These are phyloP conservation scores for Myzus persicae DNA, from an alignment of 1,140 invertebrate species.

Conservation along the genomic window DNA sequence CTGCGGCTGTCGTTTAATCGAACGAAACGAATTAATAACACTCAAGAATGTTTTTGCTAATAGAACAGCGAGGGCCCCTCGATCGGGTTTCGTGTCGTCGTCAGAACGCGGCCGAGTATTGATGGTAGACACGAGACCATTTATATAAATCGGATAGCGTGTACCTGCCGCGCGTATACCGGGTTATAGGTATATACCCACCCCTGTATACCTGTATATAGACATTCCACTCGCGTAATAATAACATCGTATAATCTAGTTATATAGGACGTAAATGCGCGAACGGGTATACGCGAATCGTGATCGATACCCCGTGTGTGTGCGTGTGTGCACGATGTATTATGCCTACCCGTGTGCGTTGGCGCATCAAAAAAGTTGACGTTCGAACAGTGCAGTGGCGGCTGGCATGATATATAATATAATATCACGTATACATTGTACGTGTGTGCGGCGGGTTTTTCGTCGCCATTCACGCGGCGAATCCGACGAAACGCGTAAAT, in stretches of 20 bases:
- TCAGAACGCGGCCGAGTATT: not conserved
- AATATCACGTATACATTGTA: too few species aligned
- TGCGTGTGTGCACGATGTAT: too few species aligned
- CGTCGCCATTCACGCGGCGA: not conserved
- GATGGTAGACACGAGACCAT: not conserved
- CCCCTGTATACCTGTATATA: not conserved
- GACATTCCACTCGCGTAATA: not conserved
- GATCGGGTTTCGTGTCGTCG: not conserved
- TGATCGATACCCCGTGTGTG: too few species aligned
- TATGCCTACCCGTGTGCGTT: not conserved
- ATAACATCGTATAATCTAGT: not conserved
- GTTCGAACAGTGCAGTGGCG: not conserved
- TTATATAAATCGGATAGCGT: not conserved
- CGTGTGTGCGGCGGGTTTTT: not conserved
- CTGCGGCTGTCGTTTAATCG: not conserved
- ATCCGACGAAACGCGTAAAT: not conserved
- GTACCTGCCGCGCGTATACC: not conserved
- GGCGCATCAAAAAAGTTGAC: not conserved
- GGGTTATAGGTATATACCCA: too few species aligned
- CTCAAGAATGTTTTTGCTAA: not conserved
- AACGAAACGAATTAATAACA: slow-evolving; percentile 3
- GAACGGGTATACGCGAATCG: not conserved
- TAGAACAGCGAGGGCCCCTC: not conserved
- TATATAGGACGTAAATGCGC: too few species aligned
- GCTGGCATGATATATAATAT: not conserved